These are phyloP conservation scores for Centroberyx gerrardi DNA, from an alignment of 2,797 vertebrate genomes.

Conservation along the genomic window DNA sequence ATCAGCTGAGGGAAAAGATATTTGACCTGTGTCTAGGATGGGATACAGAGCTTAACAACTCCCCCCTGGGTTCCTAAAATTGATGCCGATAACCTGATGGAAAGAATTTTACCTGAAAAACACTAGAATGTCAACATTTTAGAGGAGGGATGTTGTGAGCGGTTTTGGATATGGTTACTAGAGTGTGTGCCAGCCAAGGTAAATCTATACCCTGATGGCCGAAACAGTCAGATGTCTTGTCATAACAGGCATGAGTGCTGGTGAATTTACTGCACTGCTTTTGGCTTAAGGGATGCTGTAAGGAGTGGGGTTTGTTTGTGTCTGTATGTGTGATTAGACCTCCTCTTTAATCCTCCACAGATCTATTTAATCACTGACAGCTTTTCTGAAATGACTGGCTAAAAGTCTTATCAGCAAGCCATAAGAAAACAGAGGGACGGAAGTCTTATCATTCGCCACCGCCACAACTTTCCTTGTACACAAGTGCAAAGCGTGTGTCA, in stretches of 20 bases:
- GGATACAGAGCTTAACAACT: conserved; percentile 39
- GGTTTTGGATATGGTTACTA: conserved; percentile 53
- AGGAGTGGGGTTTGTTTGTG: conserved; percentile 9
- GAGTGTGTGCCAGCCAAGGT: conserved; percentile 56
- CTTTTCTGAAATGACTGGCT: background rate
- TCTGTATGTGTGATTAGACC: conserved; percentile 4
- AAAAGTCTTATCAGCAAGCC: conserved; percentile 10
- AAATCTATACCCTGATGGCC: conserved; percentile 63
- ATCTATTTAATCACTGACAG: conserved; percentile 20
- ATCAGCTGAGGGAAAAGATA: background rate
- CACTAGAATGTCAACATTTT: conserved; percentile 38
- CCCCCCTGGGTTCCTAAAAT: conserved; percentile 28
- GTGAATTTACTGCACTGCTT: conserved; percentile 57
- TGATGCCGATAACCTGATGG: conserved; percentile 48
- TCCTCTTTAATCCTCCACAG: background rate
- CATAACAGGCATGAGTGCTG: conserved; percentile 42
- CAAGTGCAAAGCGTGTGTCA: conserved; percentile 30
- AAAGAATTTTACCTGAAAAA: conserved; percentile 61
- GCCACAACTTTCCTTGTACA: conserved; percentile 24
- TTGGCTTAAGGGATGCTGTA: conserved; percentile 31
- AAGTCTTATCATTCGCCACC: conserved; percentile 30
- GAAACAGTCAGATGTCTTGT: conserved; percentile 70
- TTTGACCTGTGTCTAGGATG: conserved; percentile 47
- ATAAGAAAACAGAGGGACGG: conserved; percentile 4
- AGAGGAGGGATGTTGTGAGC: conserved; percentile 49